Conservation (phyloP, 2,888 invertebrate species). For the Atethmia centrago region DNA sequence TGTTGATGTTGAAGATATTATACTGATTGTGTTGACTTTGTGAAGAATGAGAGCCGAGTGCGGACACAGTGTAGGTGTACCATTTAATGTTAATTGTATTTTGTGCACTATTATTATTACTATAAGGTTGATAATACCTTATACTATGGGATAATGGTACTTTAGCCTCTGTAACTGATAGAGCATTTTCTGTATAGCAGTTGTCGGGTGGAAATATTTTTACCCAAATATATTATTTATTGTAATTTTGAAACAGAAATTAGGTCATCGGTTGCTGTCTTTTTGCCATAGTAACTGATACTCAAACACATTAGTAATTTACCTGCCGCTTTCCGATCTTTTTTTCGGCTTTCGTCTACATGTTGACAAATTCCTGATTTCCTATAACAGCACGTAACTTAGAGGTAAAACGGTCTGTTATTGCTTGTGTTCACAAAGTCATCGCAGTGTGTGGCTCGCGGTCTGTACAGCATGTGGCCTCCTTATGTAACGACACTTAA, state of each 20-base stretch:
- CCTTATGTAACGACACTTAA: slow-evolving; percentile 61
- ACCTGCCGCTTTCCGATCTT: background rate
- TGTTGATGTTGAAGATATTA: slow-evolving; percentile 66
- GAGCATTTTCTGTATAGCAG: slow-evolving; percentile 49
- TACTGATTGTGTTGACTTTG: slow-evolving; percentile 66
- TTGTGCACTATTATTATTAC: slow-evolving; percentile 39
- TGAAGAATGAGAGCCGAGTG: slow-evolving; percentile 59
- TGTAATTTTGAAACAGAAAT: slow-evolving; percentile 31
- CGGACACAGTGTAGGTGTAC: slow-evolving; percentile 39
- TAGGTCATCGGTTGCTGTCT: slow-evolving; percentile 1
- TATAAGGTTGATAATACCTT: slow-evolving; percentile 34
- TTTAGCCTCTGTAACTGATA: slow-evolving; percentile 7
- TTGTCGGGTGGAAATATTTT: slow-evolving; percentile 38
- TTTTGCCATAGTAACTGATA: background rate
- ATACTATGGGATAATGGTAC: background rate
- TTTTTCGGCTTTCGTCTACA: background rate
- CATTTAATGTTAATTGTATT: slow-evolving; percentile 34
- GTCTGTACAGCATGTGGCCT: slow-evolving; percentile 66
- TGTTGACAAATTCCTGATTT: slow-evolving; percentile 2
- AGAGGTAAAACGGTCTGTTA: slow-evolving; percentile 10
- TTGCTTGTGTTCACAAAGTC: slow-evolving; percentile 46
- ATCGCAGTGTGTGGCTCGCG: slow-evolving; percentile 42
- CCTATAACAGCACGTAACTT: background rate
- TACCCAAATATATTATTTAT: too few relatives aligned
- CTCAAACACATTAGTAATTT: slow-evolving; percentile 7